Evolutionary conservation across 1,140 invertebrate species (phyloP).

Genomic region (Hetaerina americana): DNA sequence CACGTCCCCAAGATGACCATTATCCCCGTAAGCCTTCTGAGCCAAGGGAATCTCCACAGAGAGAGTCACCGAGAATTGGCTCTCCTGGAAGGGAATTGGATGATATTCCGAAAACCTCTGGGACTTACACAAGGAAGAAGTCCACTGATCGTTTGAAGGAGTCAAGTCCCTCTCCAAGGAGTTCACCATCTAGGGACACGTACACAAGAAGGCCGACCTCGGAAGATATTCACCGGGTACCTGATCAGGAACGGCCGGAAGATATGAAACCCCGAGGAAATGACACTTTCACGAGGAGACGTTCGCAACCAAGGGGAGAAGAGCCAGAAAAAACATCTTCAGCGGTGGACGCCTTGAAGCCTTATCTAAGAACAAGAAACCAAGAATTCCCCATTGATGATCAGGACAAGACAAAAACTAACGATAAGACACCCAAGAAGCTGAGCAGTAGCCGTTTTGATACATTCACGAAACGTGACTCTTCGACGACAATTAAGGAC

Average conservation of each 20-base stretch:
- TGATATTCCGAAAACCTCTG: background rate
- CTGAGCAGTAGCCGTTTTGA: background rate
- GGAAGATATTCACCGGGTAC: background rate
- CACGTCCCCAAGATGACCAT: no score
- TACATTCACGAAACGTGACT: background rate
- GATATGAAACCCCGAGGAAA: background rate
- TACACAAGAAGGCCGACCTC: background rate
- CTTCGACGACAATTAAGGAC: background rate
- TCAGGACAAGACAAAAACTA: background rate
- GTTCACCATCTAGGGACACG: background rate
- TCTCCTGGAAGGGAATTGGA: background rate
- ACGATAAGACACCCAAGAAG: background rate
- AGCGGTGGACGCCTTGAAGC: background rate
- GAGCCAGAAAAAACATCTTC: background rate
- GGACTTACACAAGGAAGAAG: background rate
- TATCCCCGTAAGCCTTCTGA: no score
- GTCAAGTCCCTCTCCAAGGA: background rate
- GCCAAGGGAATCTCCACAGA: background rate
- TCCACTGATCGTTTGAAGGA: background rate
- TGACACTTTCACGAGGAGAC: background rate
- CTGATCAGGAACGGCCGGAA: background rate
- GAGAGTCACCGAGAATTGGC: no score
- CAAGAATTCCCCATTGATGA: background rate
- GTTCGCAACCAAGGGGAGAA: background rate
- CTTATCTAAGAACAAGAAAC: background rate